Evolutionary conservation across 2,113 vertebrate species (phyloP), one percentile per base, ranked within the genome.

Genomic region (Muscicapa adusta): DNA sequence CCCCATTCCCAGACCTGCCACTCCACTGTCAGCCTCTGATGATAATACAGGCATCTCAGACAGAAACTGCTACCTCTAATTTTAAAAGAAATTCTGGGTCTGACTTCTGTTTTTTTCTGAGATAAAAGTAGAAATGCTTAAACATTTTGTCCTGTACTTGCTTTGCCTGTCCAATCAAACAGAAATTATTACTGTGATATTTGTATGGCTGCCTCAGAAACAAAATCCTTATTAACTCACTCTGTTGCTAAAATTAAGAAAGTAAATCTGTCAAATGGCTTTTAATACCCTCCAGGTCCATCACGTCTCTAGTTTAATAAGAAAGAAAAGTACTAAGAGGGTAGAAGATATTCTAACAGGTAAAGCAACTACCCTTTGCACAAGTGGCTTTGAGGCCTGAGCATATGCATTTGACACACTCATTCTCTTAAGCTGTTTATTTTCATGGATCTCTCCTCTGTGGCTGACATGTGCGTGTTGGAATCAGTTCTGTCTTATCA

Each of bases 401-500:
- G 16, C 33, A 66, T 20, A 14, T 29, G 8, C 12, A 34, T 36
- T 65, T 54, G 54, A 72, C 23, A 42, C 29, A 60, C 4, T 72
- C 3, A 61, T 88, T 90, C 93, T 90, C 70, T 83, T 65, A 77
- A 88, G 62, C 23, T 72, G 42, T 57, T 2, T 85, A 13, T 65
- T 54, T 88, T 88, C n/a, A 19, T 62, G 34, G 56, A 68, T 65
- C 6, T 19, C 47, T 88, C 36, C 25, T 72, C 42, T 76, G 29
- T 62, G 50, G 47, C 16, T 54, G 67, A 73, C 28, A 42, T 26
- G 54, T 36, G 33, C 65, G 16, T 73, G 36, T 54, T 80, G 67
- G 54, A 89, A 85, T 90, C 62, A 77, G 43, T 88, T 91, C 58
- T 73, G 62, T 73, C 40, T 90, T 89, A 82, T 58, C 88, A 89